Evolutionary conservation across 2,888 invertebrate species (phyloP), one percentile per base, ranked within the genome.

Genomic region (Halictus quadricinctus): DNA sequence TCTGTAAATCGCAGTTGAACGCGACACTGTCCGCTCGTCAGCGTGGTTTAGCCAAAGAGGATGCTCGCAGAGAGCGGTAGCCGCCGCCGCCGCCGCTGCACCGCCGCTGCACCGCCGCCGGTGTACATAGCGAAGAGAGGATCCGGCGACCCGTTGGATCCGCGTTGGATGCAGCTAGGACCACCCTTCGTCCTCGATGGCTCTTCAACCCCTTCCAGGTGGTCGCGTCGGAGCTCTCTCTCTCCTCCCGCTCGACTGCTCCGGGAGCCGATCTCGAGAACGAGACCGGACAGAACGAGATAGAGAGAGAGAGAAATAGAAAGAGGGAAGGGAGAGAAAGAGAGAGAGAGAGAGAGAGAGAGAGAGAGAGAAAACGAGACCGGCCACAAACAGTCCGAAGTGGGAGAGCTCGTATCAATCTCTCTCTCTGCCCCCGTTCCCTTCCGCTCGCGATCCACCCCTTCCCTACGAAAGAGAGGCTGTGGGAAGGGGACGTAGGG

Each of bases 131-230:
- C 29, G 29, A 29, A 15, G 29, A 64, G 64, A 29, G 64, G 10
- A 54, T 54, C 54, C 54, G n/a, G 54, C 54, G 41, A 48, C 48
- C 48, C 48, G 72, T 15, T 54, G 21, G 58, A 79, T 72, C 7
- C 36, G 64, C 84, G 74, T 50, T 58, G 43, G 79, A 84, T 54
- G 80, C 81, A 78, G 83, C 77, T 69, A 80, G 82, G 81, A 82
- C 83, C 88, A 88, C 87, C 88, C 87, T 88, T 84, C 84, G 84
- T 79, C 84, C 89, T 90, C 90, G 87, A 90, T 88, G 86, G 91
- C 87, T 89, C 88, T 91, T 87, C 89, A 89, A 87, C 90, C 90
- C 91, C 89, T 91, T 91, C 92, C 91, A 90, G 87, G 82, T 85
- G 85, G 89, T 87, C 88, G 85, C 84, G 84, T 84, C 58, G 83